A percentile compares a stretch with the other conserved stretches of the same genome.
phyloP scores from a whole-genome alignment of 2,888 invertebrate genomes.

The Caenorhabditis japonica region DNA sequence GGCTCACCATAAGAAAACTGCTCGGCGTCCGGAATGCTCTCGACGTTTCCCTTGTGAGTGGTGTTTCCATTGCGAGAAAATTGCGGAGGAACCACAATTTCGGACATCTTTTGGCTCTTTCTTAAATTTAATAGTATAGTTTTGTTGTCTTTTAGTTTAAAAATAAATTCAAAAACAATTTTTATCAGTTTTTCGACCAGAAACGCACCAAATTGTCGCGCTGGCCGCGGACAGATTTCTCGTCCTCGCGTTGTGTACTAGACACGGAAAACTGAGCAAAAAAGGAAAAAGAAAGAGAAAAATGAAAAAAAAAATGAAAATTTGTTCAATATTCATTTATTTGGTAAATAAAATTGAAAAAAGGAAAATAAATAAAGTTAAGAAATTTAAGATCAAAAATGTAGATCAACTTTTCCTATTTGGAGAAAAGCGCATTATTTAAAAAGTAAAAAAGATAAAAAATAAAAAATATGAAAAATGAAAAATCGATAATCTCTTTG shows the following conservation, averaged over 20 bases:
- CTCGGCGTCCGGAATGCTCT: slow-evolving; percentile 19
- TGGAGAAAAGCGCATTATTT: too few relatives aligned
- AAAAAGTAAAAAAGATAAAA: too few relatives aligned
- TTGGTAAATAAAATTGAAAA: slow-evolving; percentile 6
- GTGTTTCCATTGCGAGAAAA: slow-evolving; percentile 50
- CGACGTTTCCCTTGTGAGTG: slow-evolving; percentile 8
- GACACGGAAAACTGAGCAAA: too few relatives aligned
- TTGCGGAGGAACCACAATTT: slow-evolving; percentile 38
- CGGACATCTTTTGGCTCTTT: slow-evolving; percentile 30
- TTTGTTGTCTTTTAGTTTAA: too few relatives aligned
- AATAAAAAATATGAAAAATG: neutral
- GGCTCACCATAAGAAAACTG: slow-evolving; percentile 30
- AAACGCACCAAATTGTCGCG: too few relatives aligned
- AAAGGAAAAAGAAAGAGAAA: too few relatives aligned
- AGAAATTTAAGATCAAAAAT: slow-evolving; percentile 8
- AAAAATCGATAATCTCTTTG: neutral
- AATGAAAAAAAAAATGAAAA: too few relatives aligned
- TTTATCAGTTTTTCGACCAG: slow-evolving; percentile 3
- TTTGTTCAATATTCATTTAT: too few relatives aligned
- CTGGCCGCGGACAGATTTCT: too few relatives aligned
- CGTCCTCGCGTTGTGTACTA: too few relatives aligned
- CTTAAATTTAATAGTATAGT: too few relatives aligned
- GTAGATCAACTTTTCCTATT: slow-evolving; percentile 4
- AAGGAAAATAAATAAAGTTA: neutral
- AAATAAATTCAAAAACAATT: neutral